Evolutionary conservation across 2,888 invertebrate genomes (phyloP).

Genomic region (Pteria penguin): DNA sequence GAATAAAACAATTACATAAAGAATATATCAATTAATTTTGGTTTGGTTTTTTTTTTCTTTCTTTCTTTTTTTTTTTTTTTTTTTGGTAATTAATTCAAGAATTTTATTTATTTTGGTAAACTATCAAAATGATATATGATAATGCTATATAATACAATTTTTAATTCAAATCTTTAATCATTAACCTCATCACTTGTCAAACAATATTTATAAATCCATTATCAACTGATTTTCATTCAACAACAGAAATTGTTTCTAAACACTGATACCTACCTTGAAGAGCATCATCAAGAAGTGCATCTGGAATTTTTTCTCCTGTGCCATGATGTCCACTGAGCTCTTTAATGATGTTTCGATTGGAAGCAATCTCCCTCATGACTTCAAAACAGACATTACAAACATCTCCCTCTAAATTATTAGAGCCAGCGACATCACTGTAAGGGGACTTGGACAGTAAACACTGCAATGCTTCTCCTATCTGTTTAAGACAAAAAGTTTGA

Average conservation of each 20-base stretch:
- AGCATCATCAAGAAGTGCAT: constrained; percentile 84
- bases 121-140: no score
- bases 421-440: constrained; percentile 91
- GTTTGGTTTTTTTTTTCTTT: no score
- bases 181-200: no score
- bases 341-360: constrained; percentile 84
- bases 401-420: constrained; percentile 96
- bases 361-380: constrained; percentile 89
- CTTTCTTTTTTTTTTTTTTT: no score
- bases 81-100: background rate
- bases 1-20: background rate
- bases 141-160: no score
- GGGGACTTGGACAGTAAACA: constrained; percentile 90
- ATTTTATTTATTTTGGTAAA: no score
- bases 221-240: no score
- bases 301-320: constrained; percentile 87
- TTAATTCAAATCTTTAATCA: no score
- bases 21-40: background rate
- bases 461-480: constrained; percentile 93
- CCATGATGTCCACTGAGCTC: constrained; percentile 88
- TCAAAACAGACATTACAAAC: constrained; percentile 90
- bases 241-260: no score
- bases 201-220: no score
- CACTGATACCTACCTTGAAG: constrained; percentile 80
- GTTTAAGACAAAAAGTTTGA: constrained; percentile 56